Percentiles rank a stretch among this genome's conserved stretches.
Evolutionary conservation across 2,888 invertebrate genomes (phyloP).

Genomic region (Fragum fragum): DNA sequence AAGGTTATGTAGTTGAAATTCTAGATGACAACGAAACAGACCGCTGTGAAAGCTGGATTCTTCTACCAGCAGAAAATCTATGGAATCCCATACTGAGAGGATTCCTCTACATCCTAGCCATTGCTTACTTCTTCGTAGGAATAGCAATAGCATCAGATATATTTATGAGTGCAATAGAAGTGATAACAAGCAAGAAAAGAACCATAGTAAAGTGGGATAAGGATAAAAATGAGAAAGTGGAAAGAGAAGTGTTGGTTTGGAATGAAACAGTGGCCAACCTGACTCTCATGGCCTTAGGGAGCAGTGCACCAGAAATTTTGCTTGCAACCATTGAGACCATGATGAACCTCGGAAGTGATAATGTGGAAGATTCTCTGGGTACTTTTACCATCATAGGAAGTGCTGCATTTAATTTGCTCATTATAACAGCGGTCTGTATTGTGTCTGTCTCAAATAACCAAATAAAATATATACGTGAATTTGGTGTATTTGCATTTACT

Average conservation of each 20-base stretch:
- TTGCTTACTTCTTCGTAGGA: constrained; percentile 84
- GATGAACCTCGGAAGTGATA: constrained; percentile 60
- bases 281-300: constrained; percentile 85
- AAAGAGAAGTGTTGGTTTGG: constrained; percentile 84
- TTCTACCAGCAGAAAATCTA: constrained; percentile 85
- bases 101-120: constrained; percentile 83
- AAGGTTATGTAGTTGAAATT: constrained; percentile 81
- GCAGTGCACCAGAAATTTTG: constrained; percentile 85
- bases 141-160: constrained; percentile 85
- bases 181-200: constrained; percentile 84
- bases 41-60: constrained; percentile 80
- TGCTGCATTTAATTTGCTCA: constrained; percentile 85
- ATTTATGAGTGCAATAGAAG: constrained; percentile 85
- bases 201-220: constrained; percentile 82
- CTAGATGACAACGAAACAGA: constrained; percentile 61
- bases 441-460: constrained; percentile 76
- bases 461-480: constrained; percentile 80
- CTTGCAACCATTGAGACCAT: constrained; percentile 80
- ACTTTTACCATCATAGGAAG: constrained; percentile 85
- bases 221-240: constrained; percentile 79
- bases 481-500: constrained; percentile 84
- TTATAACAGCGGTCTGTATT: constrained; percentile 85
- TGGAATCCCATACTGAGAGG: constrained; percentile 80
- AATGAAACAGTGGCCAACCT: constrained; percentile 86
- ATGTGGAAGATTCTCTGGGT: constrained; percentile 78